phyloP scores from a whole-genome alignment of 2,888 invertebrate species.

The Pammene aurita region DNA sequence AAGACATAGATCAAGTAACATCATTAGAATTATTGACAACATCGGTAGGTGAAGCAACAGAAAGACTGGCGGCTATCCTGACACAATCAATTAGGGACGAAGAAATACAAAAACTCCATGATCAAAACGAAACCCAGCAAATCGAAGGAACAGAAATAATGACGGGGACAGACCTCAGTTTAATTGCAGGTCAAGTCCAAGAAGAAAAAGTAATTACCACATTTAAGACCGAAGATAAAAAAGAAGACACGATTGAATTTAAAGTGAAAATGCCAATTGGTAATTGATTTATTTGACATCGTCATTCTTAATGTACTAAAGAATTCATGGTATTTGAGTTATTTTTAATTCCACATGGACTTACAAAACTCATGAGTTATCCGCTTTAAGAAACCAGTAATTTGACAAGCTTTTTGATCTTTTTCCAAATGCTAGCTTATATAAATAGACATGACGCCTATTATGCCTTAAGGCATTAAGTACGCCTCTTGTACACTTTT shows the following conservation, averaged over 20 bases:
- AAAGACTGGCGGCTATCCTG: conserved; percentile 33
- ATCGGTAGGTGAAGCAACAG: conserved; percentile 30
- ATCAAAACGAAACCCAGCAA: background rate
- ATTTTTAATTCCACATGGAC: conserved; percentile 11
- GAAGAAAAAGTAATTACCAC: background rate
- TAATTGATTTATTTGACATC: conserved; percentile 20
- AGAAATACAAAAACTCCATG: conserved; percentile 27
- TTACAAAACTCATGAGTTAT: background rate
- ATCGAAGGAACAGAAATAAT: background rate
- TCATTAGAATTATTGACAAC: conserved; percentile 30
- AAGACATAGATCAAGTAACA: conserved; percentile 21
- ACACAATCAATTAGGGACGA: conserved; percentile 33
- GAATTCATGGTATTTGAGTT: background rate
- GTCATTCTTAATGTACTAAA: conserved; percentile 19
- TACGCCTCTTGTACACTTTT: too few species aligned
- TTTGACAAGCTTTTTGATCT: background rate
- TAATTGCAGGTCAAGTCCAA: background rate
- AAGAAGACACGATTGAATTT: background rate
- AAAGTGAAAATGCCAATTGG: conserved; percentile 34
- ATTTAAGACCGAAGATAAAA: background rate
- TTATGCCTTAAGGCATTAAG: too few species aligned
- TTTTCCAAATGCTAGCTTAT: background rate
- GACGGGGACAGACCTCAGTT: background rate
- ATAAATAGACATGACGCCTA: too few species aligned
- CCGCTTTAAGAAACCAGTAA: background rate